phyloP scores from a whole-genome alignment of 2,888 invertebrate species.

The Himalopsyche kuldschensis region DNA sequence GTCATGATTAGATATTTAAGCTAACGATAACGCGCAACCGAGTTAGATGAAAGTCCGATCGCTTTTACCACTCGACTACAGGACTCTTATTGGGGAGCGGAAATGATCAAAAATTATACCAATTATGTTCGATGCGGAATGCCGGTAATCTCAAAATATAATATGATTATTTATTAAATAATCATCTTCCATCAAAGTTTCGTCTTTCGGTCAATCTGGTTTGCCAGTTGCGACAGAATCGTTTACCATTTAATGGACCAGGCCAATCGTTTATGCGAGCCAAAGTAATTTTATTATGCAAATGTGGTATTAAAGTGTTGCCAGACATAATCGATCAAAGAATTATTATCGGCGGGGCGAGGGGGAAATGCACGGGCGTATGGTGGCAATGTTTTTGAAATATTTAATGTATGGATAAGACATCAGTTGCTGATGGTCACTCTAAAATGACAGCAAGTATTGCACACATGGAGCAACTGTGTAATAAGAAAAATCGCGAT shows the following conservation, averaged over 20 bases:
- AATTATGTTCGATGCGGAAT: too few species aligned
- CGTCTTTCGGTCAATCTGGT: not conserved
- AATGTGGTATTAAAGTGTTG: constrained; percentile 58
- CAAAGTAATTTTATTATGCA: constrained; percentile 59
- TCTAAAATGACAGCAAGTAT: too few species aligned
- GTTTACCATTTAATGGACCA: constrained; percentile 26
- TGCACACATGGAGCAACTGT: too few species aligned
- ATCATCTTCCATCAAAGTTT: not conserved
- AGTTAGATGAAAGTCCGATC: too few species aligned
- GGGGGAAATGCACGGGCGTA: not conserved
- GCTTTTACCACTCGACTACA: too few species aligned
- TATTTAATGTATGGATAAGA: not conserved
- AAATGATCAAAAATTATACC: too few species aligned
- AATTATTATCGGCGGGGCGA: constrained; percentile 43
- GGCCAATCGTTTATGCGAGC: constrained; percentile 20
- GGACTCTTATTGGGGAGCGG: too few species aligned
- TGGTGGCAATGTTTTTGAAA: not conserved
- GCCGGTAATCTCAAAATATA: not conserved
- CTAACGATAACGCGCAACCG: too few species aligned
- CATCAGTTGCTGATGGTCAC: not conserved
- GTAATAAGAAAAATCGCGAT: too few species aligned
- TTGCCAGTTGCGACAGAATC: not conserved
- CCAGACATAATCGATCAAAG: constrained; percentile 55
- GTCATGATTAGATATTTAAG: too few species aligned
- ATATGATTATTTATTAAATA: not conserved